Conservation (phyloP, 2,113 vertebrate species). For the Engystomops pustulosus region DNA sequence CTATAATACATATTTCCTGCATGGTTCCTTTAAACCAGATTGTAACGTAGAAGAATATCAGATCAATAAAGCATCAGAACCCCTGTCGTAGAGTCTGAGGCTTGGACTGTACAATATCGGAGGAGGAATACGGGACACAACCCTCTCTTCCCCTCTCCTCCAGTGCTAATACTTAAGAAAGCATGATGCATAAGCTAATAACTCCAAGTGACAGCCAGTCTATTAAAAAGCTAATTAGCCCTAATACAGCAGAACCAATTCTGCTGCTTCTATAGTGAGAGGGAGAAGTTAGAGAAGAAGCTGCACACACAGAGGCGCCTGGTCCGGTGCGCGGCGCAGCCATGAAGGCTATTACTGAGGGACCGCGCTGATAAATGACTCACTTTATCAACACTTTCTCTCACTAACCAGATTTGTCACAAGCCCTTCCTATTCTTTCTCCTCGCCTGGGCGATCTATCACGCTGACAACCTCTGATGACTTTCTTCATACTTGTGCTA, state of each 20-base stretch:
- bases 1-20: no score
- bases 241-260: constrained; percentile 14
- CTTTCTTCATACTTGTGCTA: constrained; percentile 50
- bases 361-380: constrained; percentile 65
- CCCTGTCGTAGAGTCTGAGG: no score
- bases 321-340: neutral
- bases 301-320: neutral
- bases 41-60: no score
- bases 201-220: constrained; percentile 41
- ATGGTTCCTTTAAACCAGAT: no score
- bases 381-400: constrained; percentile 55
- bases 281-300: neutral
- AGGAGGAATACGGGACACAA: neutral
- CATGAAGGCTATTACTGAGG: constrained; percentile 31
- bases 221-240: constrained; percentile 61
- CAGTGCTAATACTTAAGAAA: constrained; percentile 40
- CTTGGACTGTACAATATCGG: no score
- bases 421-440: constrained; percentile 43
- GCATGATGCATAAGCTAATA: constrained; percentile 55
- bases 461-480: constrained; percentile 58
- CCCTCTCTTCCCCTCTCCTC: neutral
- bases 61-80: no score
- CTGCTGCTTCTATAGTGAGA: constrained; percentile 26
- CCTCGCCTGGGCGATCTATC: constrained; percentile 64
- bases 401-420: constrained; percentile 61